Evolutionary conservation across 2,888 invertebrate species (phyloP), one percentile per base, ranked within the genome.

Genomic region (Lysandra coridon): DNA sequence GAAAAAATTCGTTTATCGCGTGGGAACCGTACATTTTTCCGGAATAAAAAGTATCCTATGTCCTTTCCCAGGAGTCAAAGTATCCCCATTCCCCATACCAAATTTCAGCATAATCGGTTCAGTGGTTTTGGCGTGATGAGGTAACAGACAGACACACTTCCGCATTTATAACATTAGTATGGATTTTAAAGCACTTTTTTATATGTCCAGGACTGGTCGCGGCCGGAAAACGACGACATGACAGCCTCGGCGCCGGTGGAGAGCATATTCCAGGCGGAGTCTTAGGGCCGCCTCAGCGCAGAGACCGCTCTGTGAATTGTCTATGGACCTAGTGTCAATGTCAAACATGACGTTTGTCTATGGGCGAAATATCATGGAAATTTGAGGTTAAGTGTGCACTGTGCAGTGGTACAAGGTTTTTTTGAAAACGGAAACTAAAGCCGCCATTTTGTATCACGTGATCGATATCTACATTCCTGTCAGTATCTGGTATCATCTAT

Each of bases 191-290:
- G 4, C 53, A 53, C 4, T 33, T 62, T n/a, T 79, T 78, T 23
- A 10, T 44, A 10, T 49, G 79, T 79, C 1, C 85, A 93, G 92
- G 94, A 94, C 81, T 94, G 94, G 94, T 93, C 94, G 0, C 88
- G 88, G 0, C 87, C 88, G 0, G 92, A 92, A 79, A 83, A 85
- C 82, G 92, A 90, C 62, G 93, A 93, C 82, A 87, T 93, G 91
- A 90, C 89, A 0, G 90, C 91, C 1, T 86, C 89, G 0, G 91
- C 90, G 17, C 93, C 94, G 0, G 92, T 92, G 1, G 94, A 94
- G 81, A 92, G 91, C 82, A 86, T 94, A 23, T 82, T 94, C 62
- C 89, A 86, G 87, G 86, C 91, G 0, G 94, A 94, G 83, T 92
- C 93, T 79, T 94, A 94, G 91, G 86, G 82, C 80, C 69, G 75